phyloP scores from a whole-genome alignment of 2,888 invertebrate species.

The Pheosia tremula region DNA sequence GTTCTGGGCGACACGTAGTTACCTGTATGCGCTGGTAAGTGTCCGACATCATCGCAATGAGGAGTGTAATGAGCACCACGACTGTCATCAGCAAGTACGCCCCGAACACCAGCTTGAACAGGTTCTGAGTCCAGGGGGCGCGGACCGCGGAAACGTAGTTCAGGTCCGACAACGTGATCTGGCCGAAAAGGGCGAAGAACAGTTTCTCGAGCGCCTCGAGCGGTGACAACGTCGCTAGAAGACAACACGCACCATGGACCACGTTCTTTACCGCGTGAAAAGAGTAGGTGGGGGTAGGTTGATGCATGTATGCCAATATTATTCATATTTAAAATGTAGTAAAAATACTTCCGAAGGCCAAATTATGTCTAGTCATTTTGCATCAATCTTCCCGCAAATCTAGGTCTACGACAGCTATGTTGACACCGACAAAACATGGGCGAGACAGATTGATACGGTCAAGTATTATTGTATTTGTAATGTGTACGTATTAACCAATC shows the following conservation, averaged over 20 bases:
- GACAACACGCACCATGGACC: conserved; percentile 79
- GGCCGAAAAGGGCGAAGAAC: conserved; percentile 99
- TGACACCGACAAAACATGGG: conserved; percentile 48
- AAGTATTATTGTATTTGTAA: conserved; percentile 16
- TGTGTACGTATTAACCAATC: conserved; percentile 39
- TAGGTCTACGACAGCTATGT: conserved; percentile 61
- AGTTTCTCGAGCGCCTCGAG: conserved; percentile 98
- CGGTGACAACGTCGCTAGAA: conserved; percentile 93
- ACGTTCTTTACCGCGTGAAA: conserved; percentile 56
- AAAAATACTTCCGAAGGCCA: background rate
- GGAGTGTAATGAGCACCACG: conserved; percentile 98
- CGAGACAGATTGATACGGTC: conserved; percentile 69
- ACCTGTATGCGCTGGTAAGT: conserved; percentile 99
- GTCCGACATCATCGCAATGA: conserved; percentile 99
- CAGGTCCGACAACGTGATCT: conserved; percentile 94
- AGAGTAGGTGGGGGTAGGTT: conserved; percentile 60
- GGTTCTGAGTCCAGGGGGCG: conserved; percentile 92
- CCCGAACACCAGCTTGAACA: conserved; percentile 97
- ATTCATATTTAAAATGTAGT: background rate
- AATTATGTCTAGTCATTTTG: conserved; percentile 17
- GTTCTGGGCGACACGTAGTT: conserved; percentile 78
- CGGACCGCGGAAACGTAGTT: conserved; percentile 89
- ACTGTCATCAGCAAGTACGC: conserved; percentile 99
- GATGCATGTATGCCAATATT: conserved; percentile 42
- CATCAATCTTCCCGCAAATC: conserved; percentile 66